Percentiles rank a stretch among this genome's conserved stretches.
These are phyloP conservation scores for Anser brachyrhynchus DNA, from an alignment of 2,113 vertebrate species.

Conservation along the genomic window DNA sequence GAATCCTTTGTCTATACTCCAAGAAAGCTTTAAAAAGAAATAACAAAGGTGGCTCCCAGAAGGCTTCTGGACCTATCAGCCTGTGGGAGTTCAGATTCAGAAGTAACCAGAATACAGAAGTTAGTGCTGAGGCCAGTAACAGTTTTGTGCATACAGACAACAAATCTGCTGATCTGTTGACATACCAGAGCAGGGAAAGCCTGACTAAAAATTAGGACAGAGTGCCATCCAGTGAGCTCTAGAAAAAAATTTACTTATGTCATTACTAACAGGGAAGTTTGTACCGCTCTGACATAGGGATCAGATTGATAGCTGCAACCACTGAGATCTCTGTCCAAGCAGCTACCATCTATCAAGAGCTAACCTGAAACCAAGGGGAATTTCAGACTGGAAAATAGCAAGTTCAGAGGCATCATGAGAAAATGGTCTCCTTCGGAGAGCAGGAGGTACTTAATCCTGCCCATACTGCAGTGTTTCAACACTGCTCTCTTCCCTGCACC, in stretches of 20 bases:
- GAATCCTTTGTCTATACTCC: neutral
- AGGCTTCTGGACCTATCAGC: neutral
- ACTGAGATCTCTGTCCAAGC: accelerated
- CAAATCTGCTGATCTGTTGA: neutral
- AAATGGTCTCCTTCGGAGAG: neutral
- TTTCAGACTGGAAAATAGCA: neutral
- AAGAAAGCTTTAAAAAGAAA: neutral
- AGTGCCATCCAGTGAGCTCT: neutral
- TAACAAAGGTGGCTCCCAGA: neutral
- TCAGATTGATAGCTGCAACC: neutral
- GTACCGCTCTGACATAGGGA: neutral
- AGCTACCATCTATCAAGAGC: neutral
- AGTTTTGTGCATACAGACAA: neutral
- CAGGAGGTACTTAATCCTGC: neutral
- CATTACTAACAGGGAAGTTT: neutral
- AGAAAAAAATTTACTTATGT: neutral
- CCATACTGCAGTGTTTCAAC: neutral
- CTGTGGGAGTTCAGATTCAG: neutral
- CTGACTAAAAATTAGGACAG: neutral
- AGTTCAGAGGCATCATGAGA: neutral
- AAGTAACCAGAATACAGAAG: neutral
- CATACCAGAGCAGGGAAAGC: neutral
- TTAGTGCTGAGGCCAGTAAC: neutral
- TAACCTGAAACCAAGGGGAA: neutral
- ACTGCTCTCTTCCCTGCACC: neutral